phyloP scores from a whole-genome alignment of 1,140 invertebrate genomes.

The Platyscapa corneri region DNA sequence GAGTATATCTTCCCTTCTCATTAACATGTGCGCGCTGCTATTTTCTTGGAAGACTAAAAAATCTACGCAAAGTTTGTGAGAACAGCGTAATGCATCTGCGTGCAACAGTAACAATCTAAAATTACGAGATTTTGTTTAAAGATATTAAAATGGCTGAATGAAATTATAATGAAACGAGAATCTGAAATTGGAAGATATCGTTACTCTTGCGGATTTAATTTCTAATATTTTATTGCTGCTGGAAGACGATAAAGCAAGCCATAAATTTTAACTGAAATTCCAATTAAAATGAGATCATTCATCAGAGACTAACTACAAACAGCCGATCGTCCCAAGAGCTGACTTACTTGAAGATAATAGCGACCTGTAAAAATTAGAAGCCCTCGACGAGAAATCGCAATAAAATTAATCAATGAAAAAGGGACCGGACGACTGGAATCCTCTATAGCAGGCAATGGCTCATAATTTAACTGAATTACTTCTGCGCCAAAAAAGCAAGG shows the following conservation, averaged over 20 bases:
- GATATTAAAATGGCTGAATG: neutral
- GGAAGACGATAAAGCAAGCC: neutral
- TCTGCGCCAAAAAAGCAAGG: neutral
- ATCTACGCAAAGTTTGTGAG: neutral
- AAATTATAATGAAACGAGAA: neutral
- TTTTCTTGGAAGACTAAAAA: neutral
- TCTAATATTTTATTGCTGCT: neutral
- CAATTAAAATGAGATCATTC: neutral
- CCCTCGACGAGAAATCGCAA: neutral
- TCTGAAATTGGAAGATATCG: no score
- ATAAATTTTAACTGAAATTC: neutral
- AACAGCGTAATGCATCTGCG: neutral
- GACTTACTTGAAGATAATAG: neutral
- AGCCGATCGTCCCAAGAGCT: neutral
- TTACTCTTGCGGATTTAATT: neutral
- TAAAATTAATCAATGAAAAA: constrained; percentile 3
- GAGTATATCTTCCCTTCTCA: neutral
- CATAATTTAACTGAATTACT: neutral
- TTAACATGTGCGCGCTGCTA: neutral
- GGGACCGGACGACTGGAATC: neutral
- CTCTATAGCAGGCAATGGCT: neutral
- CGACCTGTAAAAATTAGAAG: neutral
- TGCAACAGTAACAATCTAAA: neutral
- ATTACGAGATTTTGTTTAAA: neutral
- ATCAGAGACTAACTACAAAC: neutral